Evolutionary conservation across 1,140 invertebrate species (phyloP), one percentile per base, ranked within the genome.

Genomic region (Pentalonia nigronervosa): DNA sequence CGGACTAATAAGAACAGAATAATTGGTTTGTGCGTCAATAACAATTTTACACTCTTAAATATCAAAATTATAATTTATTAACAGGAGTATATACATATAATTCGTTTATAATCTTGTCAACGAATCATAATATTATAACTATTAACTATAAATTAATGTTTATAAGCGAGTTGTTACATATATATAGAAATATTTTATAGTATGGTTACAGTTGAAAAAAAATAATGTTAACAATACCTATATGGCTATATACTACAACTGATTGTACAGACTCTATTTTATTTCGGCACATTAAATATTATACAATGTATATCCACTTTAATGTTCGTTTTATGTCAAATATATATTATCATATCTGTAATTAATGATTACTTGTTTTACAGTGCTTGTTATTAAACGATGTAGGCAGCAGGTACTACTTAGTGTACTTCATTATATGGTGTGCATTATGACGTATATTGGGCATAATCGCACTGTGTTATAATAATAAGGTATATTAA

Each of bases 281-380:
- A 67, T 67, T n/a, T 67, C 25, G 11, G 3, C 6, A n/a, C 30
- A 30, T 67, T 2, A 41, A 41, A 41, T 41, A 41, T 41, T 56
- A 30, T 2, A 60, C 56, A 14, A n/a, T 76, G 1, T 7, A 76
- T 14, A 76, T 76, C 14, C 30, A 67, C 60, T 17, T 4, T 53
- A 20, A 7, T n/a, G n/a, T 20, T 34, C 30, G 17, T 76, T 76
- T 76, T 17, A 76, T 76, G 60, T 76, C 30, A 76, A 76, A 76
- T n/a, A n/a, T 67, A 67, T 30, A 76, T n/a, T 76, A 76, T 76
- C 60, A 76, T 76, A 67, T 67, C n/a, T 67, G 11, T 67, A 67
- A 67, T 67, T 67, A n/a, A 76, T 76, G n/a, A 76, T 76, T 76
- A 76, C 60, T 76, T 76, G 60, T 76, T 76, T 14, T 76, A n/a